These are phyloP conservation scores for Leptopterna dolabrata DNA, from an alignment of 2,888 invertebrate species.

Conservation along the genomic window DNA sequence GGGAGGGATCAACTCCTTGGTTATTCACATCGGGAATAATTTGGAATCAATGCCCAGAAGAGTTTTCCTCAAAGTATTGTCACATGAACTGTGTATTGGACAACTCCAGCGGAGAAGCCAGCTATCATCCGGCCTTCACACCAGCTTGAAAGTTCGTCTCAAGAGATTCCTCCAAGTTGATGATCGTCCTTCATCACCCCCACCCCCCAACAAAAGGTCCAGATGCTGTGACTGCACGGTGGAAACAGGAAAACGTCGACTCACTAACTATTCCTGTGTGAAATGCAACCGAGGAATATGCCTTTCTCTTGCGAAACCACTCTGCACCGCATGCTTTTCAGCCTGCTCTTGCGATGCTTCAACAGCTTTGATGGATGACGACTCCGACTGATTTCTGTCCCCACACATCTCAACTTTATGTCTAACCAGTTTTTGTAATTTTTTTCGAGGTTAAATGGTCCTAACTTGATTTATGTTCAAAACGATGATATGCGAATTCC, in stretches of 20 bases:
- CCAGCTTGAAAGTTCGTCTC: neutral
- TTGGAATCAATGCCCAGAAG: neutral
- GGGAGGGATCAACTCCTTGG: slow-evolving; percentile 62
- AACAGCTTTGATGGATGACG: neutral
- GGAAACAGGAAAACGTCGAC: slow-evolving; percentile 34
- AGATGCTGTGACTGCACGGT: slow-evolving; percentile 38
- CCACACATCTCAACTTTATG: neutral
- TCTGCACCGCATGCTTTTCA: neutral
- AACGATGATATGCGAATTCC: too few species aligned
- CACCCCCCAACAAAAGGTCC: neutral
- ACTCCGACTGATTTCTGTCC: neutral
- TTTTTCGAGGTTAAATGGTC: neutral
- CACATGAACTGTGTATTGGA: slow-evolving; percentile 12
- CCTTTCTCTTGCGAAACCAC: neutral
- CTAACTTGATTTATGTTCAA: neutral
- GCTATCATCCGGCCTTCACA: slow-evolving; percentile 14
- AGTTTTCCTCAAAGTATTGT: slow-evolving; percentile 5
- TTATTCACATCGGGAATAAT: slow-evolving; percentile 5
- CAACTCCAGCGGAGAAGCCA: slow-evolving; percentile 27
- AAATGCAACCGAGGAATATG: slow-evolving; percentile 4
- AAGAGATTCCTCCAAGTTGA: slow-evolving; percentile 21
- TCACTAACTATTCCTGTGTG: neutral
- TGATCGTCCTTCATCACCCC: slow-evolving; percentile 9
- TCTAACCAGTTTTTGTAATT: neutral
- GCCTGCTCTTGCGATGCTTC: neutral